phyloP scores from a whole-genome alignment of 2,113 vertebrate species.

The Tursiops truncatus region DNA sequence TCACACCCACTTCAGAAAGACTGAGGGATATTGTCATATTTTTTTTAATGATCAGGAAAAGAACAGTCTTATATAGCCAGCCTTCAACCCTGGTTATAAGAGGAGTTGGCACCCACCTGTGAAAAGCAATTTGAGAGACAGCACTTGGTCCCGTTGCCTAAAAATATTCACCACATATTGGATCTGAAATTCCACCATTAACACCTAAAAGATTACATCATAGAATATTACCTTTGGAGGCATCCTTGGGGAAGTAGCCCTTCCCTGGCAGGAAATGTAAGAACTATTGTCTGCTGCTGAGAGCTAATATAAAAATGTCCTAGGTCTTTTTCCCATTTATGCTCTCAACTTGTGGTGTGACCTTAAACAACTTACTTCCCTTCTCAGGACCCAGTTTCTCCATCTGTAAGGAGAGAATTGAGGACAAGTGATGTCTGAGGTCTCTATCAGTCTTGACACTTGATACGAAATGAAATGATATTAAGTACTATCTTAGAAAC shows the following conservation, averaged over 20 bases:
- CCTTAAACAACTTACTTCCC: background rate
- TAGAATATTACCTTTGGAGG: background rate
- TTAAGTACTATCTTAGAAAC: background rate
- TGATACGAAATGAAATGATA: background rate
- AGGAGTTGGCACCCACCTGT: background rate
- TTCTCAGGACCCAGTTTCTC: background rate
- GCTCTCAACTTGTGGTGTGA: background rate
- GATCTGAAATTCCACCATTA: background rate
- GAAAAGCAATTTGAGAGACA: conserved; percentile 26
- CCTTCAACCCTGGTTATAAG: background rate
- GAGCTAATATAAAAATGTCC: background rate
- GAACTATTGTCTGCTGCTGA: background rate
- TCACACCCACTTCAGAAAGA: background rate
- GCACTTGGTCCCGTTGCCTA: background rate
- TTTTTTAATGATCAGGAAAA: background rate
- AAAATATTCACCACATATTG: background rate
- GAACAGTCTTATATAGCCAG: background rate
- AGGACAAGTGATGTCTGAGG: background rate
- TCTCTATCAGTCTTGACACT: background rate
- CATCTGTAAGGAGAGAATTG: background rate
- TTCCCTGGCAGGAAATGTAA: background rate
- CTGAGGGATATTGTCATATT: background rate
- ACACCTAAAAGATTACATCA: background rate
- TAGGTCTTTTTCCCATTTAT: background rate
- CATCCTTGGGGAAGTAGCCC: background rate